These are phyloP conservation scores for Parazoanthus atlanticus DNA, from an alignment of 92 coral and sea anemone genomes.

Conservation along the genomic window DNA sequence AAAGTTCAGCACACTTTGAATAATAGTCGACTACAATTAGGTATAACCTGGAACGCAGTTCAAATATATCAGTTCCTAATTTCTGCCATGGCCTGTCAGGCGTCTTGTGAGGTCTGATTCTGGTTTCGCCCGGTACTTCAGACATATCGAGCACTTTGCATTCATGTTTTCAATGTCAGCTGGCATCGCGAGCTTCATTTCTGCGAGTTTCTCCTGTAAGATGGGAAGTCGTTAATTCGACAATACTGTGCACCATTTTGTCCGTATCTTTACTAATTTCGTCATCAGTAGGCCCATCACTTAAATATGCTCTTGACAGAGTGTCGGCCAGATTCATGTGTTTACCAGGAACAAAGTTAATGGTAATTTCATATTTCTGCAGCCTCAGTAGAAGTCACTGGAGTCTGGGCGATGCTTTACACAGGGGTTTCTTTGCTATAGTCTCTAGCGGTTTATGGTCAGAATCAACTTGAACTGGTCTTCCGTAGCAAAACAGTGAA, in stretches of 20 bases:
- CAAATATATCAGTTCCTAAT: too few species aligned
- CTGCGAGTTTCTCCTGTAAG: slow-evolving; percentile 54
- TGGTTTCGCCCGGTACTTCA: slow-evolving; percentile 34
- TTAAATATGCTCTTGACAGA: slow-evolving; percentile 39
- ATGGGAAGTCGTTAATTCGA: slow-evolving; percentile 50
- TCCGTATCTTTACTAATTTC: slow-evolving; percentile 58
- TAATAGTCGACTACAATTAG: slow-evolving; percentile 43
- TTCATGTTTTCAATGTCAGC: slow-evolving; percentile 51
- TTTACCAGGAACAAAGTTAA: slow-evolving; percentile 51
- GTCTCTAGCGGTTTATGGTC: slow-evolving; percentile 35
- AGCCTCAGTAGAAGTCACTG: slow-evolving; percentile 4
- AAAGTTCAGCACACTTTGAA: slow-evolving; percentile 45
- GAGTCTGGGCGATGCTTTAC: slow-evolving; percentile 36
- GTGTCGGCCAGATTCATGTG: slow-evolving; percentile 52
- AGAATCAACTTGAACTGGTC: slow-evolving; percentile 25
- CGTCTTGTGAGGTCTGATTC: slow-evolving; percentile 39
- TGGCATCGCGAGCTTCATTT: slow-evolving; percentile 58
- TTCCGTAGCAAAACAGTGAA: slow-evolving; percentile 39
- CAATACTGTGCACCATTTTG: slow-evolving; percentile 64
- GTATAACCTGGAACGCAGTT: slow-evolving; percentile 9
- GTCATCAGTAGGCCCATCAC: slow-evolving; percentile 15
- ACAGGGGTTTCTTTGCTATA: slow-evolving; percentile 8
- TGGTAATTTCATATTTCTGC: slow-evolving; percentile 19
- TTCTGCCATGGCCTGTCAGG: slow-evolving; percentile 21
- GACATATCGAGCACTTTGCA: slow-evolving; percentile 39